Percentiles rank a stretch among this genome's conserved stretches.
Conservation (phyloP, 2,888 invertebrate species). For the Isotomurus palustris region DNA sequence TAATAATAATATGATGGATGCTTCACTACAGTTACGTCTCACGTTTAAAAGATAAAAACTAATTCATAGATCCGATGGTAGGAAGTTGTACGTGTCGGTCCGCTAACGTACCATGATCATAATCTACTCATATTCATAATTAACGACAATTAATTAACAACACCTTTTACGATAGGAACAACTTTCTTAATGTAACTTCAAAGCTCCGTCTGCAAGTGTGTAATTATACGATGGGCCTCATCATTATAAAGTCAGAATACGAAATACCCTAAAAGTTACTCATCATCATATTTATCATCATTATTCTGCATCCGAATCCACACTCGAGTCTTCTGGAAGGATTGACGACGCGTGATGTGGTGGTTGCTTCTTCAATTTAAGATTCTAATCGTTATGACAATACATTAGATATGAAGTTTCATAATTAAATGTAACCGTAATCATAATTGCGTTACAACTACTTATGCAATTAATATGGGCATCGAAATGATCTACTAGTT, state of each 20-base stretch:
- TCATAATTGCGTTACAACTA: slow-evolving; percentile 8
- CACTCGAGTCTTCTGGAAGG: slow-evolving; percentile 2
- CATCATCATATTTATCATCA: not conserved
- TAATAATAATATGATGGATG: not conserved
- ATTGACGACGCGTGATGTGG: too few relatives aligned
- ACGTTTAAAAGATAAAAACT: too few relatives aligned
- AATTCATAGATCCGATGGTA: not conserved
- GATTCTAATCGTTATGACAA: slow-evolving; percentile 8
- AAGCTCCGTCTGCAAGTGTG: slow-evolving; percentile 12
- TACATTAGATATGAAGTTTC: slow-evolving; percentile 3
- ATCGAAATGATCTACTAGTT: slow-evolving; percentile 10
- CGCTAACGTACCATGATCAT: slow-evolving; percentile 1
- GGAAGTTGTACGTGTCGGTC: slow-evolving; percentile 7
- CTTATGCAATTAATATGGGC: slow-evolving; percentile 2
- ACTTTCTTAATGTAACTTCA: not conserved
- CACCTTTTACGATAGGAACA: slow-evolving; percentile 5
- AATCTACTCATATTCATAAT: not conserved
- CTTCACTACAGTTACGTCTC: too few relatives aligned
- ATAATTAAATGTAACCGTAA: slow-evolving; percentile 11
- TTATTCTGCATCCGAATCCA: not conserved
- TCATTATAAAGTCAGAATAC: slow-evolving; percentile 15
- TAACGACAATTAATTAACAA: not conserved
- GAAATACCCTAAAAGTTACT: slow-evolving; percentile 2
- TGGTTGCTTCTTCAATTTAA: slow-evolving; percentile 11
- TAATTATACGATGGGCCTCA: too few relatives aligned